Base-by-base conservation (phyloP, 1,140 invertebrate genomes). In the Nebria ingens region DNA sequence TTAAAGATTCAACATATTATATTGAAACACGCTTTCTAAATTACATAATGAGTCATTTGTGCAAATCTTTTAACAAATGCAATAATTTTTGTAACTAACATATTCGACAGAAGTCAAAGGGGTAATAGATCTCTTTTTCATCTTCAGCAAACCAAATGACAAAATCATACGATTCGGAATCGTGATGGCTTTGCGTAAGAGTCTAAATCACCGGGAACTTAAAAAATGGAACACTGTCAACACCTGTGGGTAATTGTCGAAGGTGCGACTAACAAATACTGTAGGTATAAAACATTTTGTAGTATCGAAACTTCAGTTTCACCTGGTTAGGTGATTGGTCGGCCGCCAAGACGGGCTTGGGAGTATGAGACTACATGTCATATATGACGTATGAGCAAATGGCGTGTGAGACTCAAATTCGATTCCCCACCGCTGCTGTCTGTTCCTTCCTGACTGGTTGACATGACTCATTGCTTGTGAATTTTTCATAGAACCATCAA, bases 401-500 rank as follows among this genome's bases (percentile, higher is more conserved):
- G 17, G 40, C 40, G 40, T 45, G 40, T 17, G 17, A 45, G 15
- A 4, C 3, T 17, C 40, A 17, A 45, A 45, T 45, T 45, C 40
- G 9, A 12, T 45, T 17, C 40, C 3, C 6, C 40, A 17, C 15
- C 40, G 9, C 40, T n/a, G n/a, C n/a, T n/a, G n/a, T n/a, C n/a
- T n/a, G n/a, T n/a, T n/a, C n/a, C n/a, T n/a, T n/a, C n/a, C n/a
- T n/a, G n/a, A n/a, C n/a, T n/a, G n/a, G n/a, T n/a, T 17, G 17
- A 45, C 17, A 45, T 45, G 40, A 45, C 17, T 45, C 40, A 45
- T 45, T 45, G 17, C 40, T 17, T 3, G 40, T 45, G 40, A 45
- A 45, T 45, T 12, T 45, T 45, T 45, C 40, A 45, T 45, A 45
- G 9, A 45, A 45, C 40, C 40, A 45, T 45, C 40, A 45, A 45